These are phyloP conservation scores for Porites lutea DNA, from an alignment of 64 coral and sea anemone genomes.

Conservation along the genomic window DNA sequence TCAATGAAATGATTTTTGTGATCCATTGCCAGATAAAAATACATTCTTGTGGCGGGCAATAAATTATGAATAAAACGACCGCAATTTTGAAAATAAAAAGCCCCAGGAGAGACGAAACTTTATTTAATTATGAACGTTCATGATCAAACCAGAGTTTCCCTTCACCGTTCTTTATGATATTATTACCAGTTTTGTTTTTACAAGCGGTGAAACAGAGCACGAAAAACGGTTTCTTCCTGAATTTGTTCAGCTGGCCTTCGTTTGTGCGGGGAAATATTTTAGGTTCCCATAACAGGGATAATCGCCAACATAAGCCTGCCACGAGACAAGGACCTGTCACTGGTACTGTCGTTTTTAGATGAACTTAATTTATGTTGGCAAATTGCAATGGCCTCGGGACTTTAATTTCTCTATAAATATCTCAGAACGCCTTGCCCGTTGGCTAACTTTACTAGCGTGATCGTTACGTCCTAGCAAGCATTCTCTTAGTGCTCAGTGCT, in stretches of 20 bases:
- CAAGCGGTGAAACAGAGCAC: not conserved
- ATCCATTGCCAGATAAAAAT: conserved; percentile 26
- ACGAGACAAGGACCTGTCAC: not conserved
- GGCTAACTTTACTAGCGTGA: too few relatives aligned
- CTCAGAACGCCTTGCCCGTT: too few relatives aligned
- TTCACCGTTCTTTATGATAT: too few relatives aligned
- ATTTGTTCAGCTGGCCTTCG: conserved; percentile 9
- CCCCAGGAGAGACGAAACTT: not conserved
- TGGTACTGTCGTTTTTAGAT: not conserved
- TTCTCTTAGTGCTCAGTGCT: too few relatives aligned
- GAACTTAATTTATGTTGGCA: conserved; percentile 18
- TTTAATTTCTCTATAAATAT: not conserved
- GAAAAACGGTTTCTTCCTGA: not conserved
- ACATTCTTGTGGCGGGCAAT: conserved; percentile 24
- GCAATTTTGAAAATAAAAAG: not conserved
- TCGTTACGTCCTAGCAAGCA: too few relatives aligned
- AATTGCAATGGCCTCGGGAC: not conserved
- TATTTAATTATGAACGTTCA: not conserved
- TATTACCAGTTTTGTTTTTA: not conserved
- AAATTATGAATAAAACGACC: conserved; percentile 38
- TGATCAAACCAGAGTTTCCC: not conserved
- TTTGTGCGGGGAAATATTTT: not conserved
- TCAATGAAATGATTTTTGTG: conserved; percentile 7
- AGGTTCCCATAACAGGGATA: not conserved
- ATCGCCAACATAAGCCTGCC: not conserved